These are phyloP conservation scores for Glaucomys volans DNA, from an alignment of 2,113 vertebrate genomes.

Conservation along the genomic window DNA sequence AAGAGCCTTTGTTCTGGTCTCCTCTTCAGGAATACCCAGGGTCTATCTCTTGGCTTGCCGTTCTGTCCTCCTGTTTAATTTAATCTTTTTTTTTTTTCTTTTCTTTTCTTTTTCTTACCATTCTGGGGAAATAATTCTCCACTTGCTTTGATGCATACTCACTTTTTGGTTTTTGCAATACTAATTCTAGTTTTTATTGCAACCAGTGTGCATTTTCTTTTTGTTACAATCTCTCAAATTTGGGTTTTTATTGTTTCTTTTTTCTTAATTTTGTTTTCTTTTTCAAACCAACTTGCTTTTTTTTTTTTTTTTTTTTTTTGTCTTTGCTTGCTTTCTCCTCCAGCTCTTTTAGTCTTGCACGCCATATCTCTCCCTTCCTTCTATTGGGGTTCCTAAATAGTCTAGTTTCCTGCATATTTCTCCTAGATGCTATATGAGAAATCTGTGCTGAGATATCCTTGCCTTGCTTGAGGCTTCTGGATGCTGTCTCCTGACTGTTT, in stretches of 20 bases:
- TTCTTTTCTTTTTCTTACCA: slow-evolving; percentile 6
- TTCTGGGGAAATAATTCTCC: not conserved
- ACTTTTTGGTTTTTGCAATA: not conserved
- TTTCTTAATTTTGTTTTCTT: not conserved
- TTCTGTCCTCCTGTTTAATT: not conserved
- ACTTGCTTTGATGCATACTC: not conserved
- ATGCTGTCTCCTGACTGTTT: not conserved
- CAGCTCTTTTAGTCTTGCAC: not conserved
- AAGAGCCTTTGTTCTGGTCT: not conserved
- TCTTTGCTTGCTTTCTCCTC: not conserved
- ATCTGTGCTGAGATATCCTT: not conserved
- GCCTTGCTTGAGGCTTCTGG: not conserved
- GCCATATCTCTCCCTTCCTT: not conserved
- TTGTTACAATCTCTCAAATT: slow-evolving; percentile 6
- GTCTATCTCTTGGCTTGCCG: not conserved
- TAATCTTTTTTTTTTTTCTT: not conserved
- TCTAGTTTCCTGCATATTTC: not conserved
- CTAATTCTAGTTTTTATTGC: slow-evolving; percentile 7
- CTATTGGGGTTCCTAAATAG: not conserved
- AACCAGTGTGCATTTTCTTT: not conserved
- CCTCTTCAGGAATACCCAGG: not conserved
- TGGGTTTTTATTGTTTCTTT: not conserved
- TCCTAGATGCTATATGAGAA: not conserved
- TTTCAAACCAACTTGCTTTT: not conserved
- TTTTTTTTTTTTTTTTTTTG: not conserved